phyloP scores from a whole-genome alignment of 2,888 invertebrate species.

The Abrostola triplasia region DNA sequence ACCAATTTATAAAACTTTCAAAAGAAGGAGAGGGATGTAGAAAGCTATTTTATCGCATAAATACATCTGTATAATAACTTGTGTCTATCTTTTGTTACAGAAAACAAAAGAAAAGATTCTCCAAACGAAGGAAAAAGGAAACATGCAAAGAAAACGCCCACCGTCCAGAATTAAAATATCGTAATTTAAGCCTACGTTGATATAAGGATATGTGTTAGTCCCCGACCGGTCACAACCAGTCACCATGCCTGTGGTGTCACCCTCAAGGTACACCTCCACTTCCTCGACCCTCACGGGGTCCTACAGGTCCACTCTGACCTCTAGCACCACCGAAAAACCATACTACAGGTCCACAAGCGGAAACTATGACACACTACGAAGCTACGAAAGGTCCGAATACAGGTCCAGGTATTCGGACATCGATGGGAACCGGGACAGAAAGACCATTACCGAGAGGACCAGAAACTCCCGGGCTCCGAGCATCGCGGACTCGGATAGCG shows the following conservation, averaged over 20 bases:
- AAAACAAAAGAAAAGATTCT: conserved; percentile 44
- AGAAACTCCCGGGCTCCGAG: conserved; percentile 80
- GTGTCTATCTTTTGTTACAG: conserved; percentile 68
- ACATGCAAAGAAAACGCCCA: conserved; percentile 79
- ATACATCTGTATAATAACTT: background rate
- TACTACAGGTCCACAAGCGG: conserved; percentile 84
- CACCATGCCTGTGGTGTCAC: conserved; percentile 89
- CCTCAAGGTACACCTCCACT: conserved; percentile 82
- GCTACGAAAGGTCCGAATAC: conserved; percentile 72
- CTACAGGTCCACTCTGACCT: conserved; percentile 80
- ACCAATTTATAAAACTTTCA: too few species aligned
- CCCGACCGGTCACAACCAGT: conserved; percentile 8
- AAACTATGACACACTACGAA: conserved; percentile 77
- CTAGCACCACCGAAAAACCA: conserved; percentile 86
- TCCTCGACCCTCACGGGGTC: conserved; percentile 86
- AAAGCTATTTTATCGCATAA: too few species aligned
- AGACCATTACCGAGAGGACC: conserved; percentile 78
- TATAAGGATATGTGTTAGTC: conserved; percentile 51
- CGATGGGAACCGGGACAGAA: conserved; percentile 81
- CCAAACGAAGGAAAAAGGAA: conserved; percentile 46
- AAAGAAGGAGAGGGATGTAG: too few species aligned
- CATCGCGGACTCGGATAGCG: conserved; percentile 83
- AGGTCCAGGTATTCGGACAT: conserved; percentile 77
- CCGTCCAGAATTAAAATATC: conserved; percentile 75
- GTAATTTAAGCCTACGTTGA: conserved; percentile 40